A percentile compares a stretch with the other conserved stretches of the same genome.
Conservation (phyloP, 2,113 vertebrate genomes). For the Seriola aureovittata region DNA sequence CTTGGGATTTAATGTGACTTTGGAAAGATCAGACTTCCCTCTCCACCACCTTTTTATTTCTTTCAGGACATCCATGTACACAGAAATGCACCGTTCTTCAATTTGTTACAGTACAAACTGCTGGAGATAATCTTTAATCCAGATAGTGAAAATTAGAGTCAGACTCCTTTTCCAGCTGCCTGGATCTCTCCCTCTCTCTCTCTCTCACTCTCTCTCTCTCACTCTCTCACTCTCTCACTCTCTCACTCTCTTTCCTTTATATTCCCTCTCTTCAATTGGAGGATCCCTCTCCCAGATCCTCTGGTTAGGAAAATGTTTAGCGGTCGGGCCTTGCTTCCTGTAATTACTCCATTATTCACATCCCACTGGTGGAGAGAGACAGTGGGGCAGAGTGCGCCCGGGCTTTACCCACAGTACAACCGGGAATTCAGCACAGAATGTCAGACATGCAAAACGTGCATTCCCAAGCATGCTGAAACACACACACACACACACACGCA, state of each 20-base stretch:
- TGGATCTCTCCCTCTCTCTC: constrained; percentile 26
- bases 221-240: constrained; percentile 12
- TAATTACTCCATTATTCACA: constrained; percentile 79
- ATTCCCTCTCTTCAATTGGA: constrained; percentile 38
- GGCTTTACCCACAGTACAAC: constrained; percentile 40
- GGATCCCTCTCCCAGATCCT: constrained; percentile 67
- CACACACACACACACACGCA: constrained; percentile 14
- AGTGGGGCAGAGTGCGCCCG: constrained; percentile 48
- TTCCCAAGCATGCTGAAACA: constrained; percentile 11
- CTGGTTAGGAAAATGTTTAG: constrained; percentile 77
- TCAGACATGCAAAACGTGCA: constrained; percentile 41
- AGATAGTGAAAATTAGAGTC: constrained; percentile 75
- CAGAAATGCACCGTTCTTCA: constrained; percentile 35
- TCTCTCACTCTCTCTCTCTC: not conserved
- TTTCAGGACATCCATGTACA: constrained; percentile 16
- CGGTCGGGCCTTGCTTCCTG: constrained; percentile 75
- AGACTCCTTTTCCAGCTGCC: constrained; percentile 52
- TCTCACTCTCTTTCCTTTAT: constrained; percentile 22
- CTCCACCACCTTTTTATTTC: not conserved
- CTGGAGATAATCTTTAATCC: constrained; percentile 70
- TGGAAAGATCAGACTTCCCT: constrained; percentile 41
- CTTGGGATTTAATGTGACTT: not conserved
- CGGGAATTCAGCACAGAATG: constrained; percentile 45
- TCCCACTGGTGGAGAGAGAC: constrained; percentile 68
- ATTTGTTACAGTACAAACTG: constrained; percentile 33